Conservation (phyloP, 2,888 invertebrate genomes). For the Agrochola lychnidis region DNA sequence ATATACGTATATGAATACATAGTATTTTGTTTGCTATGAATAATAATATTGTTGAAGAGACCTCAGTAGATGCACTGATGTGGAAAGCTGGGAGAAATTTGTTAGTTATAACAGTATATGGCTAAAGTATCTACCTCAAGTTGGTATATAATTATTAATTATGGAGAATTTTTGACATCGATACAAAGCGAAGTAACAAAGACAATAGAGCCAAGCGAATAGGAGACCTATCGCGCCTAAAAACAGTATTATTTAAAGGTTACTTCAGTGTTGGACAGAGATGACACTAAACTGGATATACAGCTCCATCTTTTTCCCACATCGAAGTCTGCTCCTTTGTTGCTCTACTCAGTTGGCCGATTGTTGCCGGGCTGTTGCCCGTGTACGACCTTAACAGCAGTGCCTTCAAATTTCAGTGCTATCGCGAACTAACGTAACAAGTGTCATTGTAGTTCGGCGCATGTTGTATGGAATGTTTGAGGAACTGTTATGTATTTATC, state of each 20-base stretch:
- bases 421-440: conserved; percentile 38
- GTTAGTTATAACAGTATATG: background rate
- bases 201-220: background rate
- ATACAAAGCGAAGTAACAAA: background rate
- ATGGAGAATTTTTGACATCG: background rate
- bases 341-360: background rate
- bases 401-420: conserved; percentile 36
- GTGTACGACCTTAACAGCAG: background rate
- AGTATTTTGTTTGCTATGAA: background rate
- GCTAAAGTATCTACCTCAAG: background rate
- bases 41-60: background rate
- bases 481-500: background rate
- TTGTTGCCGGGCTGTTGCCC: conserved; percentile 17
- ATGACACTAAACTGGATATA: too few species aligned
- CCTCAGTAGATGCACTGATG: background rate
- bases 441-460: conserved; percentile 29
- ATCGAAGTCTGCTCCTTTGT: too few species aligned
- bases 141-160: background rate
- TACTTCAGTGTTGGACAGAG: background rate
- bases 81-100: background rate
- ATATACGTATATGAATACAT: too few species aligned
- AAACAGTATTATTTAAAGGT: background rate
- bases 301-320: background rate
- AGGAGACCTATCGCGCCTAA: too few species aligned
- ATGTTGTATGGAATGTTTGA: conserved; percentile 21